Percentiles rank a stretch among this genome's conserved stretches.
These are phyloP conservation scores for Stenodema calcarata DNA, from an alignment of 2,888 invertebrate species.

Conservation along the genomic window DNA sequence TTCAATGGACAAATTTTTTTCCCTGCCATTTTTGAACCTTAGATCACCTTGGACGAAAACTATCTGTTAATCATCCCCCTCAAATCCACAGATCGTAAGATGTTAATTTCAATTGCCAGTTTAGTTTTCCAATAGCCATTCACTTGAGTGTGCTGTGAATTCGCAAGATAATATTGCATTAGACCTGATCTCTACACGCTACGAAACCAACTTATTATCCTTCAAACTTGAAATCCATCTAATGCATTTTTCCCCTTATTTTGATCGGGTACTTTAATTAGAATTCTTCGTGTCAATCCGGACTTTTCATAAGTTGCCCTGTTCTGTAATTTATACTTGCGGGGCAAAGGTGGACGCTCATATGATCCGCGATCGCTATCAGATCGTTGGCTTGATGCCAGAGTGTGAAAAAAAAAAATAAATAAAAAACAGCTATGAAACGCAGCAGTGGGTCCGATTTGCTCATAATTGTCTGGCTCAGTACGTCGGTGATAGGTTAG, in stretches of 20 bases:
- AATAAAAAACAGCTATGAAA: no score
- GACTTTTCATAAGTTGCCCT: neutral
- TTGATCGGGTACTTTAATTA: neutral
- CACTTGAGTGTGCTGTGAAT: neutral
- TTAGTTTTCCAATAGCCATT: neutral
- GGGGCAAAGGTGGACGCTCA: neutral
- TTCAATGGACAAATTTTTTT: no score
- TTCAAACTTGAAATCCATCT: neutral
- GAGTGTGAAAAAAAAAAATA: neutral
- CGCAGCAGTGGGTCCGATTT: neutral
- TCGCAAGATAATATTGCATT: neutral
- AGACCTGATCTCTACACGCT: neutral
- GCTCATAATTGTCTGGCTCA: neutral
- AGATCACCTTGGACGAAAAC: no score
- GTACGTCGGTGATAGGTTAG: neutral
- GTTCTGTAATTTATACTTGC: neutral
- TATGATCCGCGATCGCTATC: neutral
- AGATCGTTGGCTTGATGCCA: neutral
- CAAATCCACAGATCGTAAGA: neutral
- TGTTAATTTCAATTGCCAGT: neutral
- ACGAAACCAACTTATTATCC: neutral
- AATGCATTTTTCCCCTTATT: neutral
- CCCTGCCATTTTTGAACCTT: no score
- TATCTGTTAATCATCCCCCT: neutral
- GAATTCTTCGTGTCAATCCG: neutral